phyloP scores from a whole-genome alignment of 2,888 invertebrate species.

The Nomada lathburiana region DNA sequence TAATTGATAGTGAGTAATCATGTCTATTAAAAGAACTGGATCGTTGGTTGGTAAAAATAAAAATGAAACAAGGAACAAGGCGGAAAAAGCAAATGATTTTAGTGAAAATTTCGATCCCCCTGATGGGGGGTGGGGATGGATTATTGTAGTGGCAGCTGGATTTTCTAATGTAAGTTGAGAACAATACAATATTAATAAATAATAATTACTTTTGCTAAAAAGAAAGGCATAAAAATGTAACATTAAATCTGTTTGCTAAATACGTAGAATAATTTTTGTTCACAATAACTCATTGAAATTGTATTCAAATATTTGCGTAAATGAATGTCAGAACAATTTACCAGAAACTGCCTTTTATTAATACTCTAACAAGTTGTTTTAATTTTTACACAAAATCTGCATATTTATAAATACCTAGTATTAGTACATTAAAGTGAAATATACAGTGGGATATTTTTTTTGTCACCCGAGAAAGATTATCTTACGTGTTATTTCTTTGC shows the following conservation, averaged over 20 bases:
- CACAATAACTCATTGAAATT: neutral
- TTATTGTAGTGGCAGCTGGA: slow-evolving; percentile 90
- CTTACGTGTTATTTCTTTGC: too few relatives aligned
- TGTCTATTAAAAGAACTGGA: slow-evolving; percentile 2
- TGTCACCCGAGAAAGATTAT: too few relatives aligned
- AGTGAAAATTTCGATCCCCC: slow-evolving; percentile 87
- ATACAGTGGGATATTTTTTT: neutral
- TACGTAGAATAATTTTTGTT: neutral
- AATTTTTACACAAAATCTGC: neutral
- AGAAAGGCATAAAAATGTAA: neutral
- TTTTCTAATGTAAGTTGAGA: slow-evolving; percentile 88
- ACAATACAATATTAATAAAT: neutral
- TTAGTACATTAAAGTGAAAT: neutral
- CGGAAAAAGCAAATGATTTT: neutral
- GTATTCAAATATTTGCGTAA: neutral
- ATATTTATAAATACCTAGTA: too few relatives aligned
- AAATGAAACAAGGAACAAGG: neutral
- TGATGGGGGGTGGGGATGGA: slow-evolving; percentile 93
- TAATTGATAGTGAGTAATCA: neutral
- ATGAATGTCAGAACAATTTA: neutral
- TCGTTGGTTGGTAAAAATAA: neutral
- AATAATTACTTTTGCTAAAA: too few relatives aligned
- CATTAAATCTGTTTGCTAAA: neutral
- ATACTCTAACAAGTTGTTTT: neutral
- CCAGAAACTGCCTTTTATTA: neutral